Evolutionary conservation across 2,113 vertebrate genomes (phyloP).

Genomic region (Pollimyrus isidori): DNA sequence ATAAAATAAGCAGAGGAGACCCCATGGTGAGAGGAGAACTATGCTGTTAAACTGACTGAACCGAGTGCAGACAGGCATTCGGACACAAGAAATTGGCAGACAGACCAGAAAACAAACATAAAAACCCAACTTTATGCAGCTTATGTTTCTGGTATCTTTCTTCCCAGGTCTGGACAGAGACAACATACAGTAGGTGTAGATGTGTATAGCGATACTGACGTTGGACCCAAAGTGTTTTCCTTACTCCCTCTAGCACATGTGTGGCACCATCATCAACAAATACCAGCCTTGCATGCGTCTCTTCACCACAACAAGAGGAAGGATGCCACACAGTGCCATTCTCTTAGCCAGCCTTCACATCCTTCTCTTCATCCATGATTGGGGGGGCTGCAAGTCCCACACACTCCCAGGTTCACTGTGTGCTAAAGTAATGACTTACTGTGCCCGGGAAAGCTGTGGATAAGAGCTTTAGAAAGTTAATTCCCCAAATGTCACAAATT

Average conservation of each 20-base stretch:
- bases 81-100: not conserved
- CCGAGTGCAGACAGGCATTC: not conserved
- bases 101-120: not conserved
- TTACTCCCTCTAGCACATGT: not conserved
- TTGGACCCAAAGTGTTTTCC: not conserved
- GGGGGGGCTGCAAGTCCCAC: not conserved
- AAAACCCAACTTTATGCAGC: not conserved
- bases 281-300: not conserved
- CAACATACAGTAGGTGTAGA: not conserved
- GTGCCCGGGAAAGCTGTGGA: not conserved
- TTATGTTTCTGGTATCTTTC: not conserved
- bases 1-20: not conserved
- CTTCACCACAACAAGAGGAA: not conserved
- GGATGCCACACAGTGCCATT: not conserved
- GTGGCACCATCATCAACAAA: not conserved
- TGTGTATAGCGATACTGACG: not conserved
- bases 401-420: not conserved
- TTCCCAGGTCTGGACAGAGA: not conserved
- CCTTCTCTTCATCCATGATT: not conserved
- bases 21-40: not conserved
- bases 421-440: not conserved
- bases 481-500: constrained; percentile 16
- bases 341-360: not conserved
- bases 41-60: not conserved
- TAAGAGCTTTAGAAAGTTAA: constrained; percentile 11